Evolutionary conservation across 2,888 invertebrate species (phyloP).

Genomic region (Clitarchus hookeri): DNA sequence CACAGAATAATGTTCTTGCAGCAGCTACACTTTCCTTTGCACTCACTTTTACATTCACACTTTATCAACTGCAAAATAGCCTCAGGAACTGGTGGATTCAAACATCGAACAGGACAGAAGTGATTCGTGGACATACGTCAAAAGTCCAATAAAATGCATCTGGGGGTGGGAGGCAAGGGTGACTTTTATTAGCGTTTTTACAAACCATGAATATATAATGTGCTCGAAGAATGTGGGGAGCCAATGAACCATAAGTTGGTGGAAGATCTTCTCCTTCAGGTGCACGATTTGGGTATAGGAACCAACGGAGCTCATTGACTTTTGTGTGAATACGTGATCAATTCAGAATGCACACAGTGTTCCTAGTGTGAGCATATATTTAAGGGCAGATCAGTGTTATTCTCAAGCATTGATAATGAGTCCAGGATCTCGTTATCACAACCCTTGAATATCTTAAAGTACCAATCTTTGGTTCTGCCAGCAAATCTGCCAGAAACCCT

Average conservation of each 20-base stretch:
- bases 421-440: too few relatives aligned
- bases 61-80: constrained; percentile 17
- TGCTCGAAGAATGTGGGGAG: not conserved
- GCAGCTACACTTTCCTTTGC: constrained; percentile 12
- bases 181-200: not conserved
- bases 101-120: not conserved
- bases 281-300: constrained; percentile 4
- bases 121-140: not conserved
- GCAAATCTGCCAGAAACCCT: too few relatives aligned
- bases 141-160: not conserved
- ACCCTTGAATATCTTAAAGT: too few relatives aligned
- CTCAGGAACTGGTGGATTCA: not conserved
- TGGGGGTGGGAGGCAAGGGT: not conserved
- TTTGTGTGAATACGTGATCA: not conserved
- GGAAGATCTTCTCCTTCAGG: not conserved
- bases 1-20: not conserved
- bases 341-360: not conserved
- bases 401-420: too few relatives aligned
- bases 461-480: too few relatives aligned
- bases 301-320: constrained; percentile 1
- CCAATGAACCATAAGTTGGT: constrained; percentile 20
- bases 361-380: not conserved
- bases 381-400: not conserved
- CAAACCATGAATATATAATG: constrained; percentile 18
- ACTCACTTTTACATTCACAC: not conserved